Evolutionary conservation across 2,888 invertebrate species (phyloP), one percentile per base, ranked within the genome.

Genomic region (Linhomoeus sp.): DNA sequence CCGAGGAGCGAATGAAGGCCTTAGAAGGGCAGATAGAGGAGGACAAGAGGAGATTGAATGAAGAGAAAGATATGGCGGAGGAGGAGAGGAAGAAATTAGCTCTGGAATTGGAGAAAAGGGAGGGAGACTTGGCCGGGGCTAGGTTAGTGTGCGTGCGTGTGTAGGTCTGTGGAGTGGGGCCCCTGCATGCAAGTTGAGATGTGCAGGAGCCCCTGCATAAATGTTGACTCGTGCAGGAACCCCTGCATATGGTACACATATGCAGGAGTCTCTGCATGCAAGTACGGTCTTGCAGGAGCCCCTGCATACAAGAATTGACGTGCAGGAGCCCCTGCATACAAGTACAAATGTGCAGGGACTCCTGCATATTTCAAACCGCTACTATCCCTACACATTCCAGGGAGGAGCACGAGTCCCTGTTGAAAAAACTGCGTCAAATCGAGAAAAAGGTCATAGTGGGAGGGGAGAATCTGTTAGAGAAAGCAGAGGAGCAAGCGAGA

Each of bases 401-500:
- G 53, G 69, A 71, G 45, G 86, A 86, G 62, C 86, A 87, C 64
- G 79, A 80, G 52, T 77, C 79, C 45, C 65, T 92, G 5, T 75
- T 80, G 49, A 79, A 81, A 50, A 88, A 90, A 63, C 76, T 97
- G 48, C 76, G 79, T 52, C 80, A 81, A 9, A 75, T 97, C 44
- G 88, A 94, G 66, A 85, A 84, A 54, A 92, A 90, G 67, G 87
- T 97, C 47, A 75, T 97, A 23, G 85, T 94, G 0, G 97, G 97
- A 0, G 97, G 97, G 0, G 94, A 92, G 70, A 97, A 97, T 70
- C 74, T 97, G 9, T 72, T 97, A 52, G 94, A 94, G 66, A 92
- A 92, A 66, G 90, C 90, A 0, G 56, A 58, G 46, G 49, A 83
- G 1, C 94, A 97, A 66, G 81, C 88, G 47, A 74, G 77, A 49